These are phyloP conservation scores for Eupelmus urozonus DNA, from an alignment of 2,888 invertebrate species.

Conservation along the genomic window DNA sequence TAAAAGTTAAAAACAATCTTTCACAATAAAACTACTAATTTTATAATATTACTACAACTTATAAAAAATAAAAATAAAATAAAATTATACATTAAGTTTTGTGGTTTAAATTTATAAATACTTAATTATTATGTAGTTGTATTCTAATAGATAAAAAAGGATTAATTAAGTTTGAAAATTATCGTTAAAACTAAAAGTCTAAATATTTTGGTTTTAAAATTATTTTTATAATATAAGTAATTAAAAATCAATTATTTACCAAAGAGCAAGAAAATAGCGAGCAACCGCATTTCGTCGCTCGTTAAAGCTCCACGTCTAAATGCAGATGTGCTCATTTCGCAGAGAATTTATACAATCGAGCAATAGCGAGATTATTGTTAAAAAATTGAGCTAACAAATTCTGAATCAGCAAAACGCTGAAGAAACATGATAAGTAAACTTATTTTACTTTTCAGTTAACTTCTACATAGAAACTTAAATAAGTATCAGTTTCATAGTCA, in stretches of 20 bases:
- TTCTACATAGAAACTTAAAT: conserved; percentile 31
- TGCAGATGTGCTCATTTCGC: conserved; percentile 6
- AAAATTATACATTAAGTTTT: background rate
- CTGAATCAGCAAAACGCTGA: conserved; percentile 59
- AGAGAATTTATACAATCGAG: conserved; percentile 59
- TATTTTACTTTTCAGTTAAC: conserved; percentile 45
- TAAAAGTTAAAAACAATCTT: too few species aligned
- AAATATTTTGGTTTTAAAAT: too few species aligned
- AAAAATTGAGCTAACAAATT: conserved; percentile 44
- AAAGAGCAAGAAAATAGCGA: conserved; percentile 64
- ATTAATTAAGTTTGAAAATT: too few species aligned
- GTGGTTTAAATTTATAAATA: background rate
- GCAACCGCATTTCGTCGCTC: conserved; percentile 60
- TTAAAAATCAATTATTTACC: conserved; percentile 64
- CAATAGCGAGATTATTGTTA: conserved; percentile 1
- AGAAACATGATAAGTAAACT: background rate
- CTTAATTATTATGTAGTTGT: too few species aligned
- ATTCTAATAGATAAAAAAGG: too few species aligned
- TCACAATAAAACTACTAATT: too few species aligned
- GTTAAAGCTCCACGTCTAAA: conserved; percentile 55
- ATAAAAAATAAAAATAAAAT: background rate
- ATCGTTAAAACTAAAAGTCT: background rate
- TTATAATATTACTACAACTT: too few species aligned
- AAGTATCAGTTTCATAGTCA: background rate
- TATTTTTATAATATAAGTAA: too few species aligned